These are phyloP conservation scores for Drosophila dives DNA, from an alignment of 2,888 invertebrate species.

Conservation along the genomic window DNA sequence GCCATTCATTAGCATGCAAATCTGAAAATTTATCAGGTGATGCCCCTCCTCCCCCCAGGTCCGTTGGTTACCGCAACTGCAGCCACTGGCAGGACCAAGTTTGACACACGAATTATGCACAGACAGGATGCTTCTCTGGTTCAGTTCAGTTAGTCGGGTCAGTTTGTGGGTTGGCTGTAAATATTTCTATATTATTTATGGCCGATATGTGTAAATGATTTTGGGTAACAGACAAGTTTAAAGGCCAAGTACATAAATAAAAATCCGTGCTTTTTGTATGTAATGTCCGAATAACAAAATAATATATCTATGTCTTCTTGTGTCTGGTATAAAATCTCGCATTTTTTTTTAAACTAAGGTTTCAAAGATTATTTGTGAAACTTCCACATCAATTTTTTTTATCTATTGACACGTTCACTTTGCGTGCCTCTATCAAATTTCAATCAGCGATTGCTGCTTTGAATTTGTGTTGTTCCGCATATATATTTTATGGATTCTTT, in stretches of 20 bases:
- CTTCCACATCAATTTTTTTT: background rate
- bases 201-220: background rate
- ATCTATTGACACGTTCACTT: background rate
- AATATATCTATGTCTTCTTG: background rate
- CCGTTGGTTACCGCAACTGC: slow-evolving; percentile 10
- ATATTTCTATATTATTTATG: slow-evolving; percentile 11
- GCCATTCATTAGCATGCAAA: slow-evolving; percentile 61
- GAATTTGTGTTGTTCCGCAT: background rate
- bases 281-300: background rate
- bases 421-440: background rate
- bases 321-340: background rate
- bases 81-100: slow-evolving; percentile 31
- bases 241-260: background rate
- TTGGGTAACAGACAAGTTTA: background rate
- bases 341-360: background rate
- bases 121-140: slow-evolving; percentile 11
- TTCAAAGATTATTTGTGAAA: background rate
- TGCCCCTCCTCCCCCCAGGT: background rate
- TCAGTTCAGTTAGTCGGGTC: background rate
- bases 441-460: background rate
- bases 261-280: too few species aligned
- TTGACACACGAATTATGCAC: slow-evolving; percentile 31
- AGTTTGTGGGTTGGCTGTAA: slow-evolving; percentile 1
- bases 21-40: slow-evolving; percentile 57
- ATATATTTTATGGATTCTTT: slow-evolving; percentile 9